phyloP scores from a whole-genome alignment of 2,113 vertebrate genomes.

The Micronisus gabar region DNA sequence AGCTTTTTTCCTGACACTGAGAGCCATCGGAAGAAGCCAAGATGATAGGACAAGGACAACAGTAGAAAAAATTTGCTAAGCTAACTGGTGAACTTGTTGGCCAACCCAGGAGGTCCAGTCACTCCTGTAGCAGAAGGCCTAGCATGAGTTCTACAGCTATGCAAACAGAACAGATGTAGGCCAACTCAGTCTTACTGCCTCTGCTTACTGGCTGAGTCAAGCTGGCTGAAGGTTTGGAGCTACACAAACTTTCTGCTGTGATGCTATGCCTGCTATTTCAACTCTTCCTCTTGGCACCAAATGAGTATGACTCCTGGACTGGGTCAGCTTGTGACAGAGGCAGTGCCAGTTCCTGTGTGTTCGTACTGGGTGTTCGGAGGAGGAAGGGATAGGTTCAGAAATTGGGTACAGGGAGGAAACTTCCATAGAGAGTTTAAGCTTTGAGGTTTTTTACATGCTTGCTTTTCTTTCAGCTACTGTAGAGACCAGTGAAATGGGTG shows the following conservation, averaged over 20 bases:
- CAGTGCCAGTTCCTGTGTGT: background rate
- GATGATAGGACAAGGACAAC: background rate
- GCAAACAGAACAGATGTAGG: background rate
- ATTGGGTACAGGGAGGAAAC: background rate
- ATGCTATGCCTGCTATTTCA: background rate
- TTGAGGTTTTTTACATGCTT: background rate
- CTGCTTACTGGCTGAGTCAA: background rate
- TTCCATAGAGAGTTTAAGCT: background rate
- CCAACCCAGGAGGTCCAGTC: no score
- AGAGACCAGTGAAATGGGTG: background rate
- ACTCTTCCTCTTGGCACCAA: no score
- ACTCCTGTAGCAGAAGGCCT: no score
- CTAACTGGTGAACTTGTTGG: background rate
- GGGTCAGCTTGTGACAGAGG: background rate
- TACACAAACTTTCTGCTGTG: fast-evolving
- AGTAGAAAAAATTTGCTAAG: background rate
- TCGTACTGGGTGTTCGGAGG: background rate
- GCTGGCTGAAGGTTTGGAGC: background rate
- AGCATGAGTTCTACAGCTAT: background rate
- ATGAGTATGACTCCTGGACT: no score
- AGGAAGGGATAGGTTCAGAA: background rate
- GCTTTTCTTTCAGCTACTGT: background rate
- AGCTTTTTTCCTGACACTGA: background rate
- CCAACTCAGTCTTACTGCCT: background rate
- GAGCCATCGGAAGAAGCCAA: no score